Evolutionary conservation across 2,888 invertebrate genomes (phyloP).

Genomic region (Apotomis capreana): DNA sequence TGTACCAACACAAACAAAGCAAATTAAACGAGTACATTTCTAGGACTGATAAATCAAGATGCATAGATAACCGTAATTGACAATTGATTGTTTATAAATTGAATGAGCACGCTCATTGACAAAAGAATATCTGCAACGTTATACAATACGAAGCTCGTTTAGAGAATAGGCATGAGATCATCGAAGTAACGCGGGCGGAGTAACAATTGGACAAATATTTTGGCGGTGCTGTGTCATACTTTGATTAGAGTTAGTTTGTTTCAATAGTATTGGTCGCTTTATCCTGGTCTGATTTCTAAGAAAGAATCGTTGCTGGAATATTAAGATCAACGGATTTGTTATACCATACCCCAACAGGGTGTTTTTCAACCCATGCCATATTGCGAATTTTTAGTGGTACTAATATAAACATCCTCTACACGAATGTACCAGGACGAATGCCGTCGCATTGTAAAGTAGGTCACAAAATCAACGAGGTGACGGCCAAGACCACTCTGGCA

Average conservation of each 20-base stretch:
- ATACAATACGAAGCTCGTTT: constrained; percentile 8
- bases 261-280: constrained; percentile 57
- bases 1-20: background rate
- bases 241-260: constrained; percentile 62
- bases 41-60: constrained; percentile 12
- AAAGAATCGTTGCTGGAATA: constrained; percentile 13
- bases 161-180: constrained; percentile 37
- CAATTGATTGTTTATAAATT: constrained; percentile 34
- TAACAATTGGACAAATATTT: constrained; percentile 54
- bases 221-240: constrained; percentile 57
- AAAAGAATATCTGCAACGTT: constrained; percentile 32
- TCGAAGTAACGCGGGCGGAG: constrained; percentile 33
- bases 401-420: too few relatives aligned
- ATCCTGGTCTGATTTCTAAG: constrained; percentile 14
- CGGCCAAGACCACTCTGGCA: too few relatives aligned
- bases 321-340: background rate
- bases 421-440: too few relatives aligned
- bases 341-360: too few relatives aligned
- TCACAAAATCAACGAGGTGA: too few relatives aligned
- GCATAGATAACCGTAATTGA: constrained; percentile 24
- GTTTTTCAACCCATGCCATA: too few relatives aligned
- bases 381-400: too few relatives aligned
- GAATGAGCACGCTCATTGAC: constrained; percentile 30
- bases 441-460: too few relatives aligned
- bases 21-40: constrained; percentile 3